Conservation (phyloP, 92 coral and sea anemone genomes). For the Plumapathes pennacea region DNA sequence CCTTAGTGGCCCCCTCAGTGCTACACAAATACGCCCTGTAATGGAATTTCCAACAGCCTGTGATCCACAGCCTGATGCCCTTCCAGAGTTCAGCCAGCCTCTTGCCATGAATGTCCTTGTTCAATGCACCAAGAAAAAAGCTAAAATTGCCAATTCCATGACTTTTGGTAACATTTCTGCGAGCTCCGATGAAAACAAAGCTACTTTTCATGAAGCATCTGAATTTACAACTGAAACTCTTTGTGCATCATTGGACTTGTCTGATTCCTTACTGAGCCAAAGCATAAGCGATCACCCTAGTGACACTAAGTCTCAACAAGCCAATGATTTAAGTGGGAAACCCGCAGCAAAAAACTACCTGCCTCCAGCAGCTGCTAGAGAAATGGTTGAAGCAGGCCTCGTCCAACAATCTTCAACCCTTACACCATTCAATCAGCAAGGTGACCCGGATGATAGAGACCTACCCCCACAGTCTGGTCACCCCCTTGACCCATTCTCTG, state of each 20-base stretch:
- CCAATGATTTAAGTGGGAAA: too few relatives aligned
- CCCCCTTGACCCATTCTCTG: slow-evolving; percentile 34
- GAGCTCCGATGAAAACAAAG: too few relatives aligned
- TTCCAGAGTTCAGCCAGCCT: neutral
- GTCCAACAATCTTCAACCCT: slow-evolving; percentile 1
- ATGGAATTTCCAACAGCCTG: slow-evolving; percentile 3
- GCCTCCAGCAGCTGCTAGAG: neutral
- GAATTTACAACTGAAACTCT: too few relatives aligned
- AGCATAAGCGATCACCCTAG: too few relatives aligned
- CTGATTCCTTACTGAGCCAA: too few relatives aligned
- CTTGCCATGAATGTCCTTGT: neutral
- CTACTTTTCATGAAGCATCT: too few relatives aligned
- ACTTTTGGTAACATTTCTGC: too few relatives aligned
- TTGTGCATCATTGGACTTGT: too few relatives aligned
- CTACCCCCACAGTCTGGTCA: slow-evolving; percentile 15
- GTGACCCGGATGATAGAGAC: slow-evolving; percentile 14
- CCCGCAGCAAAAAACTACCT: too few relatives aligned
- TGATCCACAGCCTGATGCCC: neutral
- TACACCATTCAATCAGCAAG: slow-evolving; percentile 6
- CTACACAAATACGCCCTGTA: neutral
- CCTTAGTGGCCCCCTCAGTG: neutral
- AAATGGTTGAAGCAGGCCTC: slow-evolving; percentile 10
- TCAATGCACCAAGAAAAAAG: slow-evolving; percentile 1
- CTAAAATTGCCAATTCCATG: slow-evolving; percentile 2
- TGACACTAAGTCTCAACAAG: too few relatives aligned